Evolutionary conservation across 2,113 vertebrate genomes (phyloP).

Genomic region (Labeo catla): DNA sequence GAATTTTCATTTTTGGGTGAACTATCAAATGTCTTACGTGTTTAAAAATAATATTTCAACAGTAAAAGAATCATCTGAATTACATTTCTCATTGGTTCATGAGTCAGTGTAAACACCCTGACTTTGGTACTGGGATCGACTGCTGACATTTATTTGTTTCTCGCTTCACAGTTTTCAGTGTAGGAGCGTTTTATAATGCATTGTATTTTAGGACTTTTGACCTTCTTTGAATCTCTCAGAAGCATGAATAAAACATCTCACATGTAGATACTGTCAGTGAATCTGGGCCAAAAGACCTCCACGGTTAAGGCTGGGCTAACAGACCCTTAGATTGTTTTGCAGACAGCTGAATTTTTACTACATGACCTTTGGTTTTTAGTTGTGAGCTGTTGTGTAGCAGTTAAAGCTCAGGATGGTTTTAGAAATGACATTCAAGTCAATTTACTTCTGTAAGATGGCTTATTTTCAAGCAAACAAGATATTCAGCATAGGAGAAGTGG

Average conservation of each 20-base stretch:
- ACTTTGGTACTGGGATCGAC: background rate
- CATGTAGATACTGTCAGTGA: background rate
- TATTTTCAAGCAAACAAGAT: background rate
- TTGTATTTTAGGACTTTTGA: background rate
- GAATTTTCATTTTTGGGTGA: no score
- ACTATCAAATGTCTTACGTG: no score
- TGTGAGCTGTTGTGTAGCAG: background rate
- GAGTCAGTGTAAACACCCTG: background rate
- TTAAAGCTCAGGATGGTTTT: background rate
- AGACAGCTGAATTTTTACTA: background rate
- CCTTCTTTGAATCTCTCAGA: constrained; percentile 9
- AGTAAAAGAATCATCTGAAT: background rate
- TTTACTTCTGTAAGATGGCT: background rate
- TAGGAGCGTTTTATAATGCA: background rate
- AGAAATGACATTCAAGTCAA: background rate
- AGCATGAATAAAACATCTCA: constrained; percentile 27
- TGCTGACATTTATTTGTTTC: background rate
- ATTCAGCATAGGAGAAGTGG: background rate
- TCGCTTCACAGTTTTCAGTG: background rate
- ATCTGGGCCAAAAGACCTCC: constrained; percentile 1
- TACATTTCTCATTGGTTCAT: background rate
- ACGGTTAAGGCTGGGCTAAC: background rate
- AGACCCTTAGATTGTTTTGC: background rate
- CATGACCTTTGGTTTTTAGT: background rate
- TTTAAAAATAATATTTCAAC: background rate